Evolutionary conservation across 2,113 vertebrate genomes (phyloP), one percentile per base, ranked within the genome.

Genomic region (Oncorhynchus gorbuscha): DNA sequence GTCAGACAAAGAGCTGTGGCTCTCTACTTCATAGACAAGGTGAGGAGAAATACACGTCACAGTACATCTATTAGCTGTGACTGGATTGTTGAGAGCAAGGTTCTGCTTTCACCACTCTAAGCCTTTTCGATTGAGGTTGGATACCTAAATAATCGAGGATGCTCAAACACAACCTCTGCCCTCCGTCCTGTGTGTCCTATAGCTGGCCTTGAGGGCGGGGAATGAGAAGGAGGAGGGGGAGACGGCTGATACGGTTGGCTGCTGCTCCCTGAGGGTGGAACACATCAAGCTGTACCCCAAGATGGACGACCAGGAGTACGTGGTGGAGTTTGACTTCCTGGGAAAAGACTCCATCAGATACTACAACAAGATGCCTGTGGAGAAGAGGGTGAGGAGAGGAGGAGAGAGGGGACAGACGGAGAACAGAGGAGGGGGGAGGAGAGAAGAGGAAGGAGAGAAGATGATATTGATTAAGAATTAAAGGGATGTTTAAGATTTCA

Each of bases 221-320:
- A 99, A 99, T 51, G 97, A 99, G 88, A 99, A 99, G 87, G 97
- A 99, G 77, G 97, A 99, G 92, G 97, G 97, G 0, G 97, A 99
- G 91, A 98, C 97, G 0, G 97, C 97, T 0, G 97, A 99, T 91
- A 99, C 97, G 0, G 97, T 99, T 35, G 97, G 97, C 80, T 98
- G 97, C 92, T 99, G 97, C 88, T 98, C 97, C 0, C 93, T 98
- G 72, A 93, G 97, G 62, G 96, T 99, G 89, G 97, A 99, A 83
- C 97, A 99, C 81, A 97, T 98, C 86, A 96, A 94, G 73, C 93
- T 99, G 69, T 94, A 96, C 81, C 90, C 95, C 32, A 96, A 97
- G 74, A 20, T 97, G 88, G 96, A 99, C 1, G 96, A 96, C 28
- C 97, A 97, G 90, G 97, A 99, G 89, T 98, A 94, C 0, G 95